Evolutionary conservation across 2,888 invertebrate species (phyloP).

Genomic region (Xestia rhomboidea): DNA sequence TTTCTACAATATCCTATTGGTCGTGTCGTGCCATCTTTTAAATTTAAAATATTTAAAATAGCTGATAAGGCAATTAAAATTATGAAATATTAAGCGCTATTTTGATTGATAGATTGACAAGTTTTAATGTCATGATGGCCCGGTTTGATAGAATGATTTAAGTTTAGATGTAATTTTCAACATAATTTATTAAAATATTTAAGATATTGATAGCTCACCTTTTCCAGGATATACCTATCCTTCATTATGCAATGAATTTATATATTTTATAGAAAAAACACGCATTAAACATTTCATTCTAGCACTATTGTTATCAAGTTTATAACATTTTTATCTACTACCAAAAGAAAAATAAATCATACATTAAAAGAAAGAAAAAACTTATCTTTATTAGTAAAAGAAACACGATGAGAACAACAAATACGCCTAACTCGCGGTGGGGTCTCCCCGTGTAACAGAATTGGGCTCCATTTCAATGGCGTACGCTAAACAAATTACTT

Average conservation of each 20-base stretch:
- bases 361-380: constrained; percentile 4
- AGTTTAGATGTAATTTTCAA: no score
- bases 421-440: constrained; percentile 56
- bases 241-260: neutral
- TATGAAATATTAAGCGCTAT: constrained; percentile 26
- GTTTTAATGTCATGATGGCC: neutral
- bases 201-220: neutral
- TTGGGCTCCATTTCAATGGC: constrained; percentile 37
- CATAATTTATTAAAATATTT: neutral
- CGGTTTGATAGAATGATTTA: neutral
- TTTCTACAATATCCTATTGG: constrained; percentile 13
- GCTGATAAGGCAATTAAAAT: constrained; percentile 2
- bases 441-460: constrained; percentile 40
- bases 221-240: neutral
- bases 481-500: constrained; percentile 64
- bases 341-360: constrained; percentile 5
- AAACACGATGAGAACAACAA: constrained; percentile 22
- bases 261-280: no score
- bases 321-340: neutral
- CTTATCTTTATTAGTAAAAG: constrained; percentile 36
- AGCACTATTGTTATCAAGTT: neutral
- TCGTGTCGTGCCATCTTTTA: neutral
- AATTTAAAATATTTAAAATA: constrained; percentile 20
- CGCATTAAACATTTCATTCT: neutral
- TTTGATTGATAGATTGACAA: constrained; percentile 29